Percentiles rank a stretch among this genome's conserved stretches.
Evolutionary conservation across 2,113 vertebrate species (phyloP).

Genomic region (Campylomormyrus numenius): DNA sequence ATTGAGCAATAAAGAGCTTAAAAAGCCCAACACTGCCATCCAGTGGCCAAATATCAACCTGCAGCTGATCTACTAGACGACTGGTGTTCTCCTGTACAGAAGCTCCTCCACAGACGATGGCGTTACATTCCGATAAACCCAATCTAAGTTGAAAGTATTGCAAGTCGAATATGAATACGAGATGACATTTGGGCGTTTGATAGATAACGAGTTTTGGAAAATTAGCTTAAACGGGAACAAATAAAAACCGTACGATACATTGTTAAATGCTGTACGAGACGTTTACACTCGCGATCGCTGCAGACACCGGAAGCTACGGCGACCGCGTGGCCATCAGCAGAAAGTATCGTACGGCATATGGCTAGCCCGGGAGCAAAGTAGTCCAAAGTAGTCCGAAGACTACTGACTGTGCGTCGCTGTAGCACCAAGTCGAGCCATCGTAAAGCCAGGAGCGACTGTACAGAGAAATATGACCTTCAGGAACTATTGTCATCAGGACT

Average conservation of each 20-base stretch:
- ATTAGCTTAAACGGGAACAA: not conserved
- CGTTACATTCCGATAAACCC: not conserved
- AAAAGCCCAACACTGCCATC: conserved; percentile 6
- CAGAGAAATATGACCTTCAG: not conserved
- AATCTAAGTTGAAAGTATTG: not conserved
- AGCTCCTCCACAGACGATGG: not conserved
- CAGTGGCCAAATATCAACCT: not conserved
- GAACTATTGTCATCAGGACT: not conserved
- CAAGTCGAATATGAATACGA: not conserved
- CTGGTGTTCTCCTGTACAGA: not conserved
- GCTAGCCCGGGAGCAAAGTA: not conserved
- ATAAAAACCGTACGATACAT: not conserved
- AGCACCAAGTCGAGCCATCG: not conserved
- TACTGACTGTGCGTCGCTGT: not conserved
- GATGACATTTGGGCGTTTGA: not conserved
- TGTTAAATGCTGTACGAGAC: not conserved
- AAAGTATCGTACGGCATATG: not conserved
- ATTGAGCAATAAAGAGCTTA: too few relatives aligned
- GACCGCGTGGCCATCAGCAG: not conserved
- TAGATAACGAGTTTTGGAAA: not conserved
- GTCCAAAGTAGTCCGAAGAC: not conserved
- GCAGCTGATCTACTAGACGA: not conserved
- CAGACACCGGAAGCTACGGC: not conserved
- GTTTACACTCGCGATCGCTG: not conserved
- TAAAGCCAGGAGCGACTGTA: too few relatives aligned